Evolutionary conservation across 2,888 invertebrate species (phyloP).

Genomic region (Pegoplata infirma): DNA sequence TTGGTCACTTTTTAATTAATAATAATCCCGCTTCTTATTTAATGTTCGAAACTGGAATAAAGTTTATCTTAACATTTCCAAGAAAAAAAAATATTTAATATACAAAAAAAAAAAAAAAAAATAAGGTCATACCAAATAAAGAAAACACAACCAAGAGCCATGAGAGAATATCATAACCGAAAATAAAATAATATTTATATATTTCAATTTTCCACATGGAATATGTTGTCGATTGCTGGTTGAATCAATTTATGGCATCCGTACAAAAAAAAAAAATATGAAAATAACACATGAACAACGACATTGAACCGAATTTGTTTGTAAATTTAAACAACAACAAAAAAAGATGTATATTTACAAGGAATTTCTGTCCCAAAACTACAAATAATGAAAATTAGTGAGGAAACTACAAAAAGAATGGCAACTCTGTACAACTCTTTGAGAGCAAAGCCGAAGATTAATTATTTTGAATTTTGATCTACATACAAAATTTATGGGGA

Average conservation of each 20-base stretch:
- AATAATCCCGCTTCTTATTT: too few relatives aligned
- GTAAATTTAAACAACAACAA: conserved; percentile 29
- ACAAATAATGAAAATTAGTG: too few relatives aligned
- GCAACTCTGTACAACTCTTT: too few relatives aligned
- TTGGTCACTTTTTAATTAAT: too few relatives aligned
- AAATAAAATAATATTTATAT: conserved; percentile 58
- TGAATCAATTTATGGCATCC: conserved; percentile 74
- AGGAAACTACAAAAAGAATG: too few relatives aligned
- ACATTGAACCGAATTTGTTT: conserved; percentile 34
- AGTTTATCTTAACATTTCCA: not conserved
- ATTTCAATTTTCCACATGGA: conserved; percentile 73
- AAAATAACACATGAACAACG: conserved; percentile 19
- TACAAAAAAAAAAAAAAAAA: not conserved
- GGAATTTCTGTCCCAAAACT: too few relatives aligned
- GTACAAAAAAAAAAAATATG: conserved; percentile 63
- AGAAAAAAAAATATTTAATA: not conserved
- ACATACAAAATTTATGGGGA: too few relatives aligned
- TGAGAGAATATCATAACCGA: conserved; percentile 35
- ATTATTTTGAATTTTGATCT: too few relatives aligned
- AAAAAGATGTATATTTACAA: too few relatives aligned
- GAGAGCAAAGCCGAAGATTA: too few relatives aligned
- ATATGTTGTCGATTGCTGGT: conserved; percentile 68
- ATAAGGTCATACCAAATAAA: not conserved
- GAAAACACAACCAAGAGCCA: not conserved
- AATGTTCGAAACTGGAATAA: too few relatives aligned